Evolutionary conservation across 2,797 vertebrate genomes (phyloP).

Genomic region (Channallabes apus): DNA sequence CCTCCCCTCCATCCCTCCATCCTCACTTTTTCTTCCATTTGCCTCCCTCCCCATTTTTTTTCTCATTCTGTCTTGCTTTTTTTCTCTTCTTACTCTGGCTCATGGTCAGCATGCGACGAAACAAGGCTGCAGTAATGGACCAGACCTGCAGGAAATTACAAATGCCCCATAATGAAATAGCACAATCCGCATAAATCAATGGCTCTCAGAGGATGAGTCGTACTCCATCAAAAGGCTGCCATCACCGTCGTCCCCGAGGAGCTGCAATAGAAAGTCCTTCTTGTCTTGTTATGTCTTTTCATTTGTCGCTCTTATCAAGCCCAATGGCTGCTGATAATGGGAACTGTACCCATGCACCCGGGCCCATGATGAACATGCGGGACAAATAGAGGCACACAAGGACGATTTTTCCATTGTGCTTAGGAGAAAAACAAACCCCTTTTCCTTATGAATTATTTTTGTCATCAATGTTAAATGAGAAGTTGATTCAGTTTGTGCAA

Average conservation of each 20-base stretch:
- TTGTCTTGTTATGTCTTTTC: constrained; percentile 58
- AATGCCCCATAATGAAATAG: constrained; percentile 58
- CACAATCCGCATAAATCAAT: constrained; percentile 57
- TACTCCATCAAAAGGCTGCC: constrained; percentile 53
- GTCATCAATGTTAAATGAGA: constrained; percentile 50
- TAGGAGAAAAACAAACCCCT: constrained; percentile 43
- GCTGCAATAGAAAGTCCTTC: constrained; percentile 53
- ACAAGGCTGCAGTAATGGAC: constrained; percentile 53
- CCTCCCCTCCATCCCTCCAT: not conserved
- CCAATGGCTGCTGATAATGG: constrained; percentile 50
- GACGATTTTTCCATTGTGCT: constrained; percentile 41
- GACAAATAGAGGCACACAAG: constrained; percentile 45
- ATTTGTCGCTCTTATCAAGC: constrained; percentile 49
- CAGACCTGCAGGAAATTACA: constrained; percentile 53
- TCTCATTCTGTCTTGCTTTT: constrained; percentile 19
- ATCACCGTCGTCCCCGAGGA: constrained; percentile 46
- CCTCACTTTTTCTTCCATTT: constrained; percentile 20
- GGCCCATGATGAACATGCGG: constrained; percentile 43
- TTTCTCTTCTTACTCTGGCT: constrained; percentile 40
- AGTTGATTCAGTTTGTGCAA: constrained; percentile 39
- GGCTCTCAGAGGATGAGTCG: constrained; percentile 48
- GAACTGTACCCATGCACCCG: constrained; percentile 30
- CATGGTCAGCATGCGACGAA: constrained; percentile 48
- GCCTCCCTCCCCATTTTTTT: not conserved
- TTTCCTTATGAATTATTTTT: constrained; percentile 44